Evolutionary conservation across 35 echinoderm and acorn worm genomes (phyloP).

Genomic region (Stichopus chloronotus): DNA sequence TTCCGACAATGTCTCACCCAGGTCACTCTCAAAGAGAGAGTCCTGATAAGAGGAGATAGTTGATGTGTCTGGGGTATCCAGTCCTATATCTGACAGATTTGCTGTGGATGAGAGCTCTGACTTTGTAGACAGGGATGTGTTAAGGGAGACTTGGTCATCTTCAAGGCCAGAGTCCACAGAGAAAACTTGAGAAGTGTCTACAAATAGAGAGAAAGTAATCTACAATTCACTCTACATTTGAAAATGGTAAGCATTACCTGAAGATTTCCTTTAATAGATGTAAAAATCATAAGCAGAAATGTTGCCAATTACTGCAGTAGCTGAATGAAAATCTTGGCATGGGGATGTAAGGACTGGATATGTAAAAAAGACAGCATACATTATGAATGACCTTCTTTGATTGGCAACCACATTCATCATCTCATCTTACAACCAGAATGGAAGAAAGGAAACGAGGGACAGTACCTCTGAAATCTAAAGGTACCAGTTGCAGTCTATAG

Average conservation of each 20-base stretch:
- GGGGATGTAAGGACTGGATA: too few relatives aligned
- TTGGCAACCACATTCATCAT: too few relatives aligned
- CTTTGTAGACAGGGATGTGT: constrained; percentile 37
- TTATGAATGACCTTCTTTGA: too few relatives aligned
- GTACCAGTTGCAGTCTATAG: too few relatives aligned
- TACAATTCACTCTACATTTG: not conserved
- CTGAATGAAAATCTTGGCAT: too few relatives aligned
- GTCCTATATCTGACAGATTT: constrained; percentile 63
- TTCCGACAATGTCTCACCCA: constrained; percentile 33
- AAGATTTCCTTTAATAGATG: not conserved
- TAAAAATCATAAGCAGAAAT: too few relatives aligned
- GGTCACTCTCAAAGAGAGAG: constrained; percentile 62
- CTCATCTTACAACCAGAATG: too few relatives aligned
- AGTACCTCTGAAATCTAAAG: too few relatives aligned
- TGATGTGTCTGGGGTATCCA: constrained; percentile 49
- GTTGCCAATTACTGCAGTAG: too few relatives aligned
- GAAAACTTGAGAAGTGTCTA: constrained; percentile 61
- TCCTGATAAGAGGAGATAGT: constrained; percentile 59
- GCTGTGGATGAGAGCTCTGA: constrained; percentile 71
- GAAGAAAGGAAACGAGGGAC: too few relatives aligned
- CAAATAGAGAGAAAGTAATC: not conserved
- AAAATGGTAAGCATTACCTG: not conserved
- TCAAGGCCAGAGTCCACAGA: constrained; percentile 78
- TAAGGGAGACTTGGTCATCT: constrained; percentile 73
- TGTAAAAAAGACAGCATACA: too few relatives aligned